Base-by-base conservation (phyloP, 2,113 vertebrate genomes). In the Ginglymostoma cirratum region DNA sequence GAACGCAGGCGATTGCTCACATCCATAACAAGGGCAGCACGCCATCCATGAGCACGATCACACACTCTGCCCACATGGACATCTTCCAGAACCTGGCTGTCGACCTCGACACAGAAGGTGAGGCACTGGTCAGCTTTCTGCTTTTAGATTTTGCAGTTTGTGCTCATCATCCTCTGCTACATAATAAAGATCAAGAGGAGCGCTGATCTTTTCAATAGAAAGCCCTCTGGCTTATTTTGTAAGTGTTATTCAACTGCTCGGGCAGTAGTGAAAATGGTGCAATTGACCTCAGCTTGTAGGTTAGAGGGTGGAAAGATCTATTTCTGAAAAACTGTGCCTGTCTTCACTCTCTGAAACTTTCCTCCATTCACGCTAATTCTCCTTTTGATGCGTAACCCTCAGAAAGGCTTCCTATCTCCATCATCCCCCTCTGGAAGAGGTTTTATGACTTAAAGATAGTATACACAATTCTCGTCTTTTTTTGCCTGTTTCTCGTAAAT, bases 1-100 rank as follows among this genome's bases (percentile, higher is more conserved):
- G 99, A 92, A 99, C 99, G 94, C 99, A 99, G 97, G 99, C 99
- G 15, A 99, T 99, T 52, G 99, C 99, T 10, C 99, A 99, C 97
- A 99, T 99, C 94, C 99, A 99, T 97, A 99, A 99, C 98, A 99
- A 99, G 97, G 99, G 99, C 96, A 99, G 99, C 97, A 99, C 99
- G 0, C 99, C 99, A 55, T 99, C 99, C 27, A 99, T 99, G 99
- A 99, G 99, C 98, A 99, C 99, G 96, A 99, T 99, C 96, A 99
- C 99, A 27, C 99, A 99, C 97, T 99, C 99, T 0, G 99, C 99
- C 96, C 99, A 99, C 97, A 99, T 99, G 99, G 99, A 99, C 97
- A 99, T 99, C 98, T 99, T 99, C 98, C 99, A 99, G 98, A 99
- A 99, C 96, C 97, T 99, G 96, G 99, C 99, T 78, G 99, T 99